Conservation (phyloP, 1,140 invertebrate species). For the Elymnias hypermnestra region DNA sequence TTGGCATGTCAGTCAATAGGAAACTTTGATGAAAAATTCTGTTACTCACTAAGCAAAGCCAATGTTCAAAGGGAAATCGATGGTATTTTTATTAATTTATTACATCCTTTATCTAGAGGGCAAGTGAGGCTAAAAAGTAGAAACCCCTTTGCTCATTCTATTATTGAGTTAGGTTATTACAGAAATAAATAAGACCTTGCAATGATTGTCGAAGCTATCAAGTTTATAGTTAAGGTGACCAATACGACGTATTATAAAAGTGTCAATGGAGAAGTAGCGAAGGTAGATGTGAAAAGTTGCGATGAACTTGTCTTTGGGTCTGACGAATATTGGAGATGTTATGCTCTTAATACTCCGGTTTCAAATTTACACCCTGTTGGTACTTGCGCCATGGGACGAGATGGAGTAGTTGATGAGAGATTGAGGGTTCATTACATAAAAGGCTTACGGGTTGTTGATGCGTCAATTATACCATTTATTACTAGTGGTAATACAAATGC, state of each 20-base stretch:
- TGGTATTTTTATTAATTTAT: conserved; percentile 40
- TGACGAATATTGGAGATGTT: conserved; percentile 85
- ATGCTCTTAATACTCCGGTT: conserved; percentile 80
- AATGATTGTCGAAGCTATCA: conserved; percentile 56
- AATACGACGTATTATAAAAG: conserved; percentile 49
- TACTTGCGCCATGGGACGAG: conserved; percentile 88
- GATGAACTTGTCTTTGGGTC: conserved; percentile 76
- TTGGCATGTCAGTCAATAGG: conserved; percentile 80
- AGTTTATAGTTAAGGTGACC: conserved; percentile 41
- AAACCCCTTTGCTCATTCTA: conserved; percentile 79
- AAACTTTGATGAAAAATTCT: conserved; percentile 80
- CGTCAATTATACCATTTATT: conserved; percentile 83
- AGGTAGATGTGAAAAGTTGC: conserved; percentile 67
- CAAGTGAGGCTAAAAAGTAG: conserved; percentile 69
- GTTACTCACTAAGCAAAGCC: conserved; percentile 83
- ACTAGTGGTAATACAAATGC: conserved; percentile 78
- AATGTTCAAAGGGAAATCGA: conserved; percentile 72
- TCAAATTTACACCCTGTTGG: conserved; percentile 90
- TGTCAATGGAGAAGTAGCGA: conserved; percentile 39
- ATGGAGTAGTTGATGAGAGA: conserved; percentile 80
- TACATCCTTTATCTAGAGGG: conserved; percentile 79
- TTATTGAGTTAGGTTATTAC: conserved; percentile 80
- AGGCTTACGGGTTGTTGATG: conserved; percentile 84
- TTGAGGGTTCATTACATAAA: conserved; percentile 80
- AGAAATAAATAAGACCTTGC: conserved; percentile 66